These are phyloP conservation scores for Clamator glandarius DNA, from an alignment of 2,797 vertebrate species.

Conservation along the genomic window DNA sequence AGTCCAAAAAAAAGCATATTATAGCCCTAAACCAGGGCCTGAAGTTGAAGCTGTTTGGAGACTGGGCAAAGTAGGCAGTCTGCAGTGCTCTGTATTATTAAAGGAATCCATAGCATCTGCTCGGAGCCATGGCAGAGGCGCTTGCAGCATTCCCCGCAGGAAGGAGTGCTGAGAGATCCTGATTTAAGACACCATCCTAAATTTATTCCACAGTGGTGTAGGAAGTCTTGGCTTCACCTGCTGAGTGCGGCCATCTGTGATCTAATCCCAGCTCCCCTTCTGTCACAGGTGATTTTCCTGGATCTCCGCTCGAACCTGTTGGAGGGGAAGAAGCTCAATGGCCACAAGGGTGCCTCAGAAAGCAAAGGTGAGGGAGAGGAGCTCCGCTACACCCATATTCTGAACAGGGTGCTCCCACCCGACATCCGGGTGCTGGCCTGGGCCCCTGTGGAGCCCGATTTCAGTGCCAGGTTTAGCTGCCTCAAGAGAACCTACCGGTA, in stretches of 20 bases:
- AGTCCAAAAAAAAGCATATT: not conserved
- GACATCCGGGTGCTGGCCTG: slow-evolving; percentile 91
- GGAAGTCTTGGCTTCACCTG: not conserved
- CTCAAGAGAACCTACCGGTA: slow-evolving; percentile 91
- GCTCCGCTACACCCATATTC: slow-evolving; percentile 91
- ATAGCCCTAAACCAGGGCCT: not conserved
- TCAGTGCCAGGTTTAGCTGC: slow-evolving; percentile 96
- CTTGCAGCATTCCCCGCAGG: not conserved
- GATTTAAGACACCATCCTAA: not conserved
- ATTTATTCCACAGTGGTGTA: not conserved
- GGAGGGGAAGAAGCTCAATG: slow-evolving; percentile 68
- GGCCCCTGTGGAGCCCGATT: slow-evolving; percentile 83
- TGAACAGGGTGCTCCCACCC: slow-evolving; percentile 90
- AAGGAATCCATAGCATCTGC: slow-evolving; percentile 42
- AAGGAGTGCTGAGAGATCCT: not conserved
- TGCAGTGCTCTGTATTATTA: slow-evolving; percentile 32
- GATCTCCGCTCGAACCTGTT: slow-evolving; percentile 88
- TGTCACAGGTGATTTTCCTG: slow-evolving; percentile 90
- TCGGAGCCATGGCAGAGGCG: not conserved
- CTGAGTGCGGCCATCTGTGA: rapidly evolving
- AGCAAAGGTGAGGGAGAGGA: slow-evolving; percentile 75
- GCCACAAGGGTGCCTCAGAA: not conserved
- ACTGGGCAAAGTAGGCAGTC: not conserved
- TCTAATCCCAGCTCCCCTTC: not conserved
- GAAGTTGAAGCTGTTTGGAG: not conserved